Evolutionary conservation across 2,797 vertebrate species (phyloP).

Genomic region (Gobio occitaniae): DNA sequence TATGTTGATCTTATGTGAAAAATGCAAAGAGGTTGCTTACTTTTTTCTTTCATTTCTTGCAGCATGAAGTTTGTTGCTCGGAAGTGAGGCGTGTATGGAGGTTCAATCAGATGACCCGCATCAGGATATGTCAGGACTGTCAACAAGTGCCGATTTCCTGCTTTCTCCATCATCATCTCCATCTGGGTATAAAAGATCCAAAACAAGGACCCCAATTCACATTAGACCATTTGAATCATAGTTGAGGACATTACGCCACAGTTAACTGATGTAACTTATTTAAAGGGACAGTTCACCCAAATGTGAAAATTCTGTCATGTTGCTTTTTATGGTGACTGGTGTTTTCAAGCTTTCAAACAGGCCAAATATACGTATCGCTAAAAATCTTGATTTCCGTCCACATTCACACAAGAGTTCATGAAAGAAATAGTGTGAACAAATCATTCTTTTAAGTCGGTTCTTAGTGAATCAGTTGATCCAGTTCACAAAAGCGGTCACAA

Average conservation of each 20-base stretch:
- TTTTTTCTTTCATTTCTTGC: constrained; percentile 33
- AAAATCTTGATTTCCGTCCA: neutral
- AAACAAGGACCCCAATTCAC: neutral
- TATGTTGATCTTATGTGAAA: neutral
- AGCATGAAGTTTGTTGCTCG: constrained; percentile 62
- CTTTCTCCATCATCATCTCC: constrained; percentile 61
- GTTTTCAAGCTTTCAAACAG: no score
- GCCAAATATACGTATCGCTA: neutral
- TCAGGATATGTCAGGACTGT: constrained; percentile 64
- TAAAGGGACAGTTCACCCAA: neutral
- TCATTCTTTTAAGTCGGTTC: neutral
- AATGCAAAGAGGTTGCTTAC: constrained; percentile 1
- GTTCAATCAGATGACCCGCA: constrained; percentile 77
- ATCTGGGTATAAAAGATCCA: constrained; percentile 59
- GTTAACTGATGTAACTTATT: neutral
- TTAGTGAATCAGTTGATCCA: neutral
- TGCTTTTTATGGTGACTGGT: no score
- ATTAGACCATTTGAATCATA: neutral
- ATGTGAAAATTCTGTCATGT: neutral
- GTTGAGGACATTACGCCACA: neutral
- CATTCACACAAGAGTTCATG: neutral
- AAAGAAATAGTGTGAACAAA: neutral
- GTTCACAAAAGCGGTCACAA: neutral
- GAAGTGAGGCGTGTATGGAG: constrained; percentile 73
- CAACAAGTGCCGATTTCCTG: constrained; percentile 72